phyloP scores from a whole-genome alignment of 2,888 invertebrate species.

The Onthophagus sagittarius region DNA sequence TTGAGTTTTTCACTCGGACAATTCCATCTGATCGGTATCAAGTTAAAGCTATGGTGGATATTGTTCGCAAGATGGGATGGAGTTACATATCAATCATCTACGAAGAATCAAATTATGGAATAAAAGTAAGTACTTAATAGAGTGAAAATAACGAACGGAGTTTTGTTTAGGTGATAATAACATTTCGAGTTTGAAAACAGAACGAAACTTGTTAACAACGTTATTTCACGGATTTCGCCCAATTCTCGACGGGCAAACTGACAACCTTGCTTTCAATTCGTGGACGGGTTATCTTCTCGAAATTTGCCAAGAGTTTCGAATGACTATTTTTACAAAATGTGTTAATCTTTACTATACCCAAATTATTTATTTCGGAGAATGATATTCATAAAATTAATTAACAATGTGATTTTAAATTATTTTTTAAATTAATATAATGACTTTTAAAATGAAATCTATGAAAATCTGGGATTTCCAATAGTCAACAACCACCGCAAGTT shows the following conservation, averaged over 20 bases:
- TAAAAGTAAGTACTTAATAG: constrained; percentile 62
- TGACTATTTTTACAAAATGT: too few relatives aligned
- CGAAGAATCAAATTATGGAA: constrained; percentile 94
- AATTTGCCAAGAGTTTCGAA: too few relatives aligned
- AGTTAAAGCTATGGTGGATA: constrained; percentile 92
- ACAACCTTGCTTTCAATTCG: neutral
- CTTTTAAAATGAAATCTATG: too few relatives aligned
- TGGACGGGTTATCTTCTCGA: neutral
- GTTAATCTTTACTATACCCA: too few relatives aligned
- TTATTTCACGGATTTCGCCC: neutral
- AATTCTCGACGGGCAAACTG: neutral
- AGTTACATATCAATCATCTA: constrained; percentile 93
- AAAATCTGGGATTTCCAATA: too few relatives aligned
- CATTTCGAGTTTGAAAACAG: neutral
- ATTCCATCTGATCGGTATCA: constrained; percentile 95
- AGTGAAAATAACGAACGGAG: too few relatives aligned
- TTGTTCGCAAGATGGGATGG: constrained; percentile 83
- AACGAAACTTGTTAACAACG: neutral
- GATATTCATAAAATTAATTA: too few relatives aligned
- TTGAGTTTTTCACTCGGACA: constrained; percentile 90
- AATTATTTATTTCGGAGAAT: too few relatives aligned
- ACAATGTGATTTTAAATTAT: too few relatives aligned
- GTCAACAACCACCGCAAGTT: too few relatives aligned
- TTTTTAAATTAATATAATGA: too few relatives aligned
- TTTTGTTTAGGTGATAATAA: too few relatives aligned